Evolutionary conservation across 2,888 invertebrate genomes (phyloP).

Genomic region (Polyommatus icarus): DNA sequence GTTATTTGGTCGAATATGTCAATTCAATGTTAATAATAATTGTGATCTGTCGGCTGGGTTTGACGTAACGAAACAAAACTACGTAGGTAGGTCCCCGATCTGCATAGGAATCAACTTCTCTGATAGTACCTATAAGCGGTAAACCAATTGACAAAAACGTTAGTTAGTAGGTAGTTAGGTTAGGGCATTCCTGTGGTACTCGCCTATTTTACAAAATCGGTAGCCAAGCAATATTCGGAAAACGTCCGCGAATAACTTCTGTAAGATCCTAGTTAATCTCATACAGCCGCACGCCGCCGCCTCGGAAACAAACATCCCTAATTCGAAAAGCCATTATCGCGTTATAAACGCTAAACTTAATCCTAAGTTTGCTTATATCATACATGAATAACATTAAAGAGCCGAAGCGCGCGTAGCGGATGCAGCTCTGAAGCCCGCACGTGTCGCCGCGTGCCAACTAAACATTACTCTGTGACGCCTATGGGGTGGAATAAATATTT

Average conservation of each 20-base stretch:
- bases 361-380: conserved; percentile 43
- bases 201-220: too few relatives aligned
- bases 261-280: background rate
- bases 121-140: too few relatives aligned
- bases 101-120: too few relatives aligned
- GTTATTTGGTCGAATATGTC: too few relatives aligned
- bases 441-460: conserved; percentile 63
- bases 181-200: too few relatives aligned
- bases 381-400: conserved; percentile 49
- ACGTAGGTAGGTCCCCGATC: too few relatives aligned
- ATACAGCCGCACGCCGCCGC: background rate
- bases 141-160: too few relatives aligned
- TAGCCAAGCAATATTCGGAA: background rate
- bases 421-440: conserved; percentile 46
- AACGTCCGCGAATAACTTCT: background rate
- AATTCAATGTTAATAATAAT: too few relatives aligned
- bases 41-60: too few relatives aligned
- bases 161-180: too few relatives aligned
- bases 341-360: conserved; percentile 24
- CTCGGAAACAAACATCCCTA: conserved; percentile 5
- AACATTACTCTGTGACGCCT: conserved; percentile 46
- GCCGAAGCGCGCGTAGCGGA: conserved; percentile 38
- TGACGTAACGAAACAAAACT: too few relatives aligned
- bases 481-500: conserved; percentile 62
- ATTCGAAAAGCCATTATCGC: conserved; percentile 24